phyloP scores from a whole-genome alignment of 92 coral and sea anemone species.

The Plumapathes pennacea region DNA sequence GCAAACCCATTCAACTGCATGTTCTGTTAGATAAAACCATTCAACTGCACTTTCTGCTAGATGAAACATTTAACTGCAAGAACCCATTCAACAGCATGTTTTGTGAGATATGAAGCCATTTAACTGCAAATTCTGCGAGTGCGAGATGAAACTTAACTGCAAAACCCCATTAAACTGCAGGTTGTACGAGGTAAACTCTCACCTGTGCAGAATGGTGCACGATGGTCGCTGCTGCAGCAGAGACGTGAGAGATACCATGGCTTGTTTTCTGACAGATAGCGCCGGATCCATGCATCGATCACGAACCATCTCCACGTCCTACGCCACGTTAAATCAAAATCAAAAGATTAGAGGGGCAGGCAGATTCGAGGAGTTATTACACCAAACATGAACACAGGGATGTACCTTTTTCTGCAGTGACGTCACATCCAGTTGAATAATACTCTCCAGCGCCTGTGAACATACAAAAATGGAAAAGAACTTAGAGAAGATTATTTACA shows the following conservation, averaged over 20 bases:
- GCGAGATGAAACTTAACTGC: too few species aligned
- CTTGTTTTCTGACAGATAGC: constrained; percentile 90
- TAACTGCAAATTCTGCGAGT: too few species aligned
- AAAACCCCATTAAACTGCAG: too few species aligned
- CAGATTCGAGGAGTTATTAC: neutral
- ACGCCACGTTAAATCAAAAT: neutral
- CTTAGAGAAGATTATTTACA: too few species aligned
- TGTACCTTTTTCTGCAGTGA: constrained; percentile 63
- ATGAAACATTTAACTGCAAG: too few species aligned
- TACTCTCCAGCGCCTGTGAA: constrained; percentile 75
- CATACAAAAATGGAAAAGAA: neutral
- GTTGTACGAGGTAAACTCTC: neutral
- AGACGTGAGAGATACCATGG: constrained; percentile 86
- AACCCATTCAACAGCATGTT: too few species aligned
- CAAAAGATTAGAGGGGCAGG: neutral
- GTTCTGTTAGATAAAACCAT: too few species aligned
- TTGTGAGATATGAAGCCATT: too few species aligned
- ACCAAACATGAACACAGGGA: neutral
- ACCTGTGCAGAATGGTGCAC: constrained; percentile 77
- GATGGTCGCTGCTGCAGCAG: constrained; percentile 72
- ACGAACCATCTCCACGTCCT: constrained; percentile 87
- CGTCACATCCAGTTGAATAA: constrained; percentile 60
- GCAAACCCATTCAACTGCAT: too few species aligned
- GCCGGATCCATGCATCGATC: constrained; percentile 96
- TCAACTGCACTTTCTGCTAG: too few species aligned